A percentile compares a stretch with the other conserved stretches of the same genome.
These are phyloP conservation scores for Micropoecilia bifurca DNA, from an alignment of 2,797 vertebrate species.

Conservation along the genomic window DNA sequence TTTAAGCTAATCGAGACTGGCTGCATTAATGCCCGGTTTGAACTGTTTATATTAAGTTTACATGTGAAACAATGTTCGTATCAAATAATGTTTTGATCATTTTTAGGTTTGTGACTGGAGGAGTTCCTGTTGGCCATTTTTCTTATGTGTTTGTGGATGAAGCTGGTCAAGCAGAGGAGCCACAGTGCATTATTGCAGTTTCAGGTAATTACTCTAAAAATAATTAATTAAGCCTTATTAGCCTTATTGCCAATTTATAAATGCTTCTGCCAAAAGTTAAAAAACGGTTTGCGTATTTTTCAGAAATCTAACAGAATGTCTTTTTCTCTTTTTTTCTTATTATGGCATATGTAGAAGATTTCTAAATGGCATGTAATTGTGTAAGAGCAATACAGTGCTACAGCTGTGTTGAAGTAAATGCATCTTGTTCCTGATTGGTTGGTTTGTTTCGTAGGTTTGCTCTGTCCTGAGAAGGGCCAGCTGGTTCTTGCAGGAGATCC, in stretches of 20 bases:
- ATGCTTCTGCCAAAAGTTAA: neutral
- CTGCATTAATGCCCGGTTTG: neutral
- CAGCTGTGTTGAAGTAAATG: neutral
- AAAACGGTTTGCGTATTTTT: neutral
- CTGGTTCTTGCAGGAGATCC: constrained; percentile 94
- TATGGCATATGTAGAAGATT: neutral
- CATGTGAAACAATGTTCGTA: neutral
- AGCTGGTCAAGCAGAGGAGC: constrained; percentile 88
- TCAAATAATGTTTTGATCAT: neutral
- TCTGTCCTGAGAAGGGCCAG: constrained; percentile 81
- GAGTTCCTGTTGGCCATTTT: constrained; percentile 85
- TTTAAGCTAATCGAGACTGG: neutral
- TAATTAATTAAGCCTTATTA: neutral
- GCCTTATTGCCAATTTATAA: neutral
- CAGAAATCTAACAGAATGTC: neutral
- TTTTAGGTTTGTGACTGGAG: constrained; percentile 85
- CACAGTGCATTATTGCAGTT: constrained; percentile 86
- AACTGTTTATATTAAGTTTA: neutral
- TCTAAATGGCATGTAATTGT: neutral
- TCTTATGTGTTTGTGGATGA: constrained; percentile 94
- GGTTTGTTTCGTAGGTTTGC: constrained; percentile 68
- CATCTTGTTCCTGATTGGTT: neutral
- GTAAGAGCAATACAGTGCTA: neutral
- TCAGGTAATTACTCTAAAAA: constrained; percentile 79
- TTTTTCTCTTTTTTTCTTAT: neutral